phyloP scores from a whole-genome alignment of 2,113 vertebrate species.

The Bos javanicus region DNA sequence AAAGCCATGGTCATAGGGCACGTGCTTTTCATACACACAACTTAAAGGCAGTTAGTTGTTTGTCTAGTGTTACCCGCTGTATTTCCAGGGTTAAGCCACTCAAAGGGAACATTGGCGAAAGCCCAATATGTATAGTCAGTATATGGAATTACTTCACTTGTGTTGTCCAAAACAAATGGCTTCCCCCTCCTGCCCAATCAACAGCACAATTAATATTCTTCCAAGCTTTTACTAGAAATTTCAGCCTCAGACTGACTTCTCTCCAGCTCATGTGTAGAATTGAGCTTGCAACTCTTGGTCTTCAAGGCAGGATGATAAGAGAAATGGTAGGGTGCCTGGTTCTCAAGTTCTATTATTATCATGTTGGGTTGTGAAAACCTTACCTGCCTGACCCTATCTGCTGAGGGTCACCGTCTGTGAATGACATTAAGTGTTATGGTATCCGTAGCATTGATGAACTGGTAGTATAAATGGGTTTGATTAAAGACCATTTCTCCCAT shows the following conservation, averaged over 20 bases:
- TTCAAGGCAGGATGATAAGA: neutral
- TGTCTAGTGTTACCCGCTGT: neutral
- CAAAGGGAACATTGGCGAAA: neutral
- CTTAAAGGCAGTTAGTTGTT: neutral
- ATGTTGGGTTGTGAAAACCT: neutral
- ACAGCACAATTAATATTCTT: neutral
- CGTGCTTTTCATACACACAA: neutral
- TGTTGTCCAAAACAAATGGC: neutral
- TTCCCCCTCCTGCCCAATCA: neutral
- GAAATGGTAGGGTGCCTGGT: neutral
- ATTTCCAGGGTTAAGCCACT: neutral
- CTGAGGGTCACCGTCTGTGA: neutral
- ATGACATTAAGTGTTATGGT: neutral
- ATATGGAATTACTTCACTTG: neutral
- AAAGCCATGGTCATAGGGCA: neutral
- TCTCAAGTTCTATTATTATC: neutral
- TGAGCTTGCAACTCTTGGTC: neutral
- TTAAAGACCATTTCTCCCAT: neutral
- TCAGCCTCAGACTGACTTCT: neutral
- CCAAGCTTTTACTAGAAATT: neutral
- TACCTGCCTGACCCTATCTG: neutral
- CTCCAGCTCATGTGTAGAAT: neutral
- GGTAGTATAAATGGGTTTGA: neutral
- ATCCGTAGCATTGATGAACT: neutral
- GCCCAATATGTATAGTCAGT: too few species aligned